A percentile compares a stretch with the other conserved stretches of the same genome.
phyloP scores from a whole-genome alignment of 2,888 invertebrate species.

The Frankliniella intonsa region DNA sequence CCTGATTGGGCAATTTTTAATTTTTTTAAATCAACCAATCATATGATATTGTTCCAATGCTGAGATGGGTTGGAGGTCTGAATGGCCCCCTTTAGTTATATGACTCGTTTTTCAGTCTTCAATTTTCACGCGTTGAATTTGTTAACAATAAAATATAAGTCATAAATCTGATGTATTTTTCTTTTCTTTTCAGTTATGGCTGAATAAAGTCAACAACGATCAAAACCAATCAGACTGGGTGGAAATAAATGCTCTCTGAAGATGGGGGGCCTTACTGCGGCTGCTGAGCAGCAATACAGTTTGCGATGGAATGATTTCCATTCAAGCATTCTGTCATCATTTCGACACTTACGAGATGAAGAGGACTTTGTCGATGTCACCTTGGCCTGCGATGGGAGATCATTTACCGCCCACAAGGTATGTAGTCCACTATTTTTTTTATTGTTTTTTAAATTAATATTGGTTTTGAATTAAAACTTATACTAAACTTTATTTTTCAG shows the following conservation, averaged over 20 bases:
- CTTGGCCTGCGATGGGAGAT: conserved; percentile 77
- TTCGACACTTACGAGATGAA: conserved; percentile 80
- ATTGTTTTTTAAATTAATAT: conserved; percentile 38
- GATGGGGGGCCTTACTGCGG: conserved; percentile 39
- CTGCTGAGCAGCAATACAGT: conserved; percentile 79
- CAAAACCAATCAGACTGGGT: background rate
- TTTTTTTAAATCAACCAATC: no score
- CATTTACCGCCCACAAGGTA: conserved; percentile 84
- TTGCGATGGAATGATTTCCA: conserved; percentile 94
- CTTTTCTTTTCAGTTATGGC: background rate
- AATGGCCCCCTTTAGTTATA: no score
- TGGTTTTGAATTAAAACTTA: conserved; percentile 35
- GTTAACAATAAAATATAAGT: no score
- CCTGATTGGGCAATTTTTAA: no score
- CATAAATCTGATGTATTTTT: no score
- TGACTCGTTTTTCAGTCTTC: no score
- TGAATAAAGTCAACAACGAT: background rate
- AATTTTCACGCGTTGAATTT: no score
- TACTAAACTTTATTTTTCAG: background rate
- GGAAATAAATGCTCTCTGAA: background rate
- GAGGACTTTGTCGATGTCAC: conserved; percentile 93
- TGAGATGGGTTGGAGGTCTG: no score
- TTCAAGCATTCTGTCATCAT: conserved; percentile 82
- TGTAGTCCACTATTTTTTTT: conserved; percentile 30
- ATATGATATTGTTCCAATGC: no score